Evolutionary conservation across 2,797 vertebrate species (phyloP), one percentile per base, ranked within the genome.

Genomic region (Phaenicophaeus curvirostris): DNA sequence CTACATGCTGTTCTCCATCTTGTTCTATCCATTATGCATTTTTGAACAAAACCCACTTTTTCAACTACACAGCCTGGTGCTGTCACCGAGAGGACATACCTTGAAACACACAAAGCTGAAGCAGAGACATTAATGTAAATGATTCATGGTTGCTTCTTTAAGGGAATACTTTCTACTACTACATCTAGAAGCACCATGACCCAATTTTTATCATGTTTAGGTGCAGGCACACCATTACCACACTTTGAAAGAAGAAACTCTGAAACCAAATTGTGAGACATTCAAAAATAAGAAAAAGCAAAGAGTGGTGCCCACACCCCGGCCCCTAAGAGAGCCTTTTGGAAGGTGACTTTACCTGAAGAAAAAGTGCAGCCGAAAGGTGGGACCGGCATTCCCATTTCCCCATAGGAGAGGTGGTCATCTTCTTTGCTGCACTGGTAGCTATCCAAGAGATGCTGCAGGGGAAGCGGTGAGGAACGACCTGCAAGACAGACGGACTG

Each of bases 311-410:
- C 33, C 25, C 30, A 11, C 30, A 10, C 6, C 11, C 46, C 1
- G 31, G 1, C 10, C 42, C 15, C 23, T 14, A 5, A 24, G 58
- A 48, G 6, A 8, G 8, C 17, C 42, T 33, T 58, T 25, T 6
- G 7, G 68, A 14, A 41, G 50, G 19, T 1, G 58, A 50, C 72
- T 72, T 97, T 98, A 99, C 99, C 99, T 73, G 99, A 96, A 83
- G 98, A 98, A 96, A 99, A 99, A 13, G 98, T 87, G 87, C 99
- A 98, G 65, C 99, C 99, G 82, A 99, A 99, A 4, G 99, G 99
- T 39, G 99, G 99, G 39, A 99, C 99, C 0, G 98, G 96, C 75
- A 96, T 93, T 3, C 98, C 99, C 10, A 96, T 90, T 92, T 98
- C 98, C 73, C 99, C 99, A 4, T 98, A 98, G 2, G 99, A 99